These are phyloP conservation scores for Gymnosoma rotundatum DNA, from an alignment of 2,888 invertebrate species.

Conservation along the genomic window DNA sequence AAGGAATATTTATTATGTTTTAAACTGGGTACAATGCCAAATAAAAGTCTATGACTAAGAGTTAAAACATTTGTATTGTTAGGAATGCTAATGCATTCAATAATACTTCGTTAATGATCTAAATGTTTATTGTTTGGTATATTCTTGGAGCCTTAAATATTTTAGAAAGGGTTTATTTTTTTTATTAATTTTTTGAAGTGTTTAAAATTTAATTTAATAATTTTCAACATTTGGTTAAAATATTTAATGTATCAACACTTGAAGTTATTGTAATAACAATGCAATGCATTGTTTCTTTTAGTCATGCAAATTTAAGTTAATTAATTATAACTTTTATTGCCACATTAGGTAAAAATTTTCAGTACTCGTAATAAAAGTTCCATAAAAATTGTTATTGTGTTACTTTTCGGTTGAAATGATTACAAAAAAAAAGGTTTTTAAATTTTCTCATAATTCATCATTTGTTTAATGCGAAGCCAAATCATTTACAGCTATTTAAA, in stretches of 20 bases:
- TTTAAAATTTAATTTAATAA: not conserved
- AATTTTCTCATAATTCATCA: not conserved
- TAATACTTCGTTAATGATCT: not conserved
- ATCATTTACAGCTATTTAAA: too few species aligned
- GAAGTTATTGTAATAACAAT: slow-evolving; percentile 3
- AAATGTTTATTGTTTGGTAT: not conserved
- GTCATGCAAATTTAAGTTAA: not conserved
- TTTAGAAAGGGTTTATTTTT: slow-evolving; percentile 52
- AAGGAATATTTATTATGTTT: slow-evolving; percentile 14
- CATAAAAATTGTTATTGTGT: not conserved
- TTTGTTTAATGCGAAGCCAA: too few species aligned
- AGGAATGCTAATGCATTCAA: slow-evolving; percentile 33
- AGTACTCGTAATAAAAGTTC: not conserved
- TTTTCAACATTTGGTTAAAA: slow-evolving; percentile 5
- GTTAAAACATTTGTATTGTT: slow-evolving; percentile 37
- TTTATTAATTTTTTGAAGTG: not conserved
- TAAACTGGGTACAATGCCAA: slow-evolving; percentile 13
- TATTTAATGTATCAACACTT: not conserved
- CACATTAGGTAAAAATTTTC: not conserved
- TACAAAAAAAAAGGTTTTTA: not conserved
- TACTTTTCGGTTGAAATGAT: not conserved
- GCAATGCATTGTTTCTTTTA: slow-evolving; percentile 5
- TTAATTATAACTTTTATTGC: not conserved
- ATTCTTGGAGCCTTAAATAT: not conserved
- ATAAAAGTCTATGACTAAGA: slow-evolving; percentile 51